Evolutionary conservation across 1,140 invertebrate genomes (phyloP), one percentile per base, ranked within the genome.

Genomic region (Heliconius nattereri): DNA sequence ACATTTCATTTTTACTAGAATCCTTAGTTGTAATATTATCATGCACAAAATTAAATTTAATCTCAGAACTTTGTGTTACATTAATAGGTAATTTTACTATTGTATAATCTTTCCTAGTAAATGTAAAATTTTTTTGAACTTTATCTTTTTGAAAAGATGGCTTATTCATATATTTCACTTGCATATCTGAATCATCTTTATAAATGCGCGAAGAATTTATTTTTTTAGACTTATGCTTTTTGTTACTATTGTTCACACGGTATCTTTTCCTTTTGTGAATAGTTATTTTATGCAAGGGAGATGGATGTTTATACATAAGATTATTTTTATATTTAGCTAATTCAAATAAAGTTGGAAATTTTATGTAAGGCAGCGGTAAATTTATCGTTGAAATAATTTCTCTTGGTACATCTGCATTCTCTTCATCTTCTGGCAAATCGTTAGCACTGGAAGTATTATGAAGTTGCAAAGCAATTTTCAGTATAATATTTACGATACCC

Each of bases 221-320:
- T 73, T 78, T 82, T 78, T 92, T 93, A 49, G 86, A 91, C 26
- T 85, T 83, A 71, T 91, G 87, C 72, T 90, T 92, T 80, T 92
- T 94, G 60, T 77, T 85, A 76, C 76, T 87, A 78, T 83, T 88
- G 71, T 80, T 86, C 19, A 72, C 72, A 71, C 84, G 87, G 7
- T 83, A 82, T 81, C 91, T 93, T 78, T 91, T 94, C 80, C 90
- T 94, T 78, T 92, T 94, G 71, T 91, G 89, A 29, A 92, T 87
- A 60, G 86, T 88, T 76, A 90, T 87, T 84, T 91, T 91, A 72
- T 91, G 89, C 66, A 88, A 78, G n/a, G 87, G 79, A 79, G 70
- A 85, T 72, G 78, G 86, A 81, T 37, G 76, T 32, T 60, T 76
- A 60, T 73, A 71, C 71, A 81, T 71, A 7, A 72, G 37, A 80